Evolutionary conservation across 1,140 invertebrate species (phyloP).

Genomic region (Drosophila sproati): DNA sequence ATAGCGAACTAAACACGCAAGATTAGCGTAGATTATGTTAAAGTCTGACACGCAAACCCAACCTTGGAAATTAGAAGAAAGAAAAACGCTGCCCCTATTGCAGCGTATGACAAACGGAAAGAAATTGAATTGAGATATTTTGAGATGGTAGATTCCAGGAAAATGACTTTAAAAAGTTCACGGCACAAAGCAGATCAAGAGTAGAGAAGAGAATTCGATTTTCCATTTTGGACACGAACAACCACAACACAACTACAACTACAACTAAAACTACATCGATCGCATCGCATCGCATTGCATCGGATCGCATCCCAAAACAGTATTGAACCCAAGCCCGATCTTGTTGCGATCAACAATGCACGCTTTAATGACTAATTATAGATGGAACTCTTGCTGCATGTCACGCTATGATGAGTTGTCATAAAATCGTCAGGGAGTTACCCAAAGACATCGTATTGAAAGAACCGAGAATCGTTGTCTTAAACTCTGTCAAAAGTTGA

Average conservation of each 20-base stretch:
- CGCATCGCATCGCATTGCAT: not conserved
- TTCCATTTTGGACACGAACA: constrained; percentile 11
- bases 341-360: constrained; percentile 65
- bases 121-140: constrained; percentile 10
- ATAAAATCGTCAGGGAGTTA: constrained; percentile 74
- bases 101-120: constrained; percentile 52
- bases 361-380: constrained; percentile 82
- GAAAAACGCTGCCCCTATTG: constrained; percentile 43
- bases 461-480: constrained; percentile 11
- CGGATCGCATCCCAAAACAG: not conserved
- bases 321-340: constrained; percentile 26
- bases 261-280: not conserved
- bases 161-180: constrained; percentile 56
- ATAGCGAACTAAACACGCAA: constrained; percentile 60
- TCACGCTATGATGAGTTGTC: constrained; percentile 82
- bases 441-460: constrained; percentile 25
- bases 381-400: constrained; percentile 64
- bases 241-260: not conserved
- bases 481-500: constrained; percentile 62
- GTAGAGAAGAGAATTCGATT: constrained; percentile 5
- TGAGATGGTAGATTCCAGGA: constrained; percentile 24
- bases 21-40: not conserved
- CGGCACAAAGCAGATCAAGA: constrained; percentile 17
- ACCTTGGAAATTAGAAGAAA: not conserved
- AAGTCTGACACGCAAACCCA: constrained; percentile 51